Conservation (phyloP, 2,888 invertebrate genomes). For the Thyatira batis region DNA sequence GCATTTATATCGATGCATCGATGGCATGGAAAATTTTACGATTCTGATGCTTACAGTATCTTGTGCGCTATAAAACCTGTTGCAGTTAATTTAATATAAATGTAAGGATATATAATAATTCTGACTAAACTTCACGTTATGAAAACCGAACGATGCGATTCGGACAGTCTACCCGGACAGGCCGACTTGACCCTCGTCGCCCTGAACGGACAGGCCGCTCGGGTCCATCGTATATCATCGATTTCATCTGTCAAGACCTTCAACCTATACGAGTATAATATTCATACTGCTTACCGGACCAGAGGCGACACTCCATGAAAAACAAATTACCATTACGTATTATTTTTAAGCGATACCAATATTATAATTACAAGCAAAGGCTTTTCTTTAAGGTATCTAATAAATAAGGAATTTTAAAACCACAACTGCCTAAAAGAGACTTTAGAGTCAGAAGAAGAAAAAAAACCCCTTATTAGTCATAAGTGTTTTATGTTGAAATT, state of each 20-base stretch:
- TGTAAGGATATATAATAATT: background rate
- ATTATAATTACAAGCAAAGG: background rate
- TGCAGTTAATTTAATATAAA: background rate
- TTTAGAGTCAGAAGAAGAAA: too few relatives aligned
- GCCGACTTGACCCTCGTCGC: slow-evolving; percentile 57
- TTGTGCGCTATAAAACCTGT: too few relatives aligned
- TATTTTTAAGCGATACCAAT: too few relatives aligned
- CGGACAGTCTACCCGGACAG: slow-evolving; percentile 78
- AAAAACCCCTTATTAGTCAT: too few relatives aligned
- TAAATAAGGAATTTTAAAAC: too few relatives aligned
- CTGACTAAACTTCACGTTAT: background rate
- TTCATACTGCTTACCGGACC: background rate
- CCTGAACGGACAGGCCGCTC: slow-evolving; percentile 59
- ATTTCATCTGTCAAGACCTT: background rate
- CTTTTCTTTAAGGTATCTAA: too few relatives aligned
- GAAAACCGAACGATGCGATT: slow-evolving; percentile 27
- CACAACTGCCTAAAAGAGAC: too few relatives aligned
- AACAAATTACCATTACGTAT: too few relatives aligned
- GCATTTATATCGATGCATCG: too few relatives aligned
- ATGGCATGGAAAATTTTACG: too few relatives aligned
- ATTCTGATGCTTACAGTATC: too few relatives aligned
- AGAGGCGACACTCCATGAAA: background rate
- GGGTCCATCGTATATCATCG: slow-evolving; percentile 27
- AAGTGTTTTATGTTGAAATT: too few relatives aligned
- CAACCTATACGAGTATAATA: background rate